Percentiles rank a stretch among this genome's conserved stretches.
Conservation (phyloP, 2,888 invertebrate genomes). For the Nomada fucata region DNA sequence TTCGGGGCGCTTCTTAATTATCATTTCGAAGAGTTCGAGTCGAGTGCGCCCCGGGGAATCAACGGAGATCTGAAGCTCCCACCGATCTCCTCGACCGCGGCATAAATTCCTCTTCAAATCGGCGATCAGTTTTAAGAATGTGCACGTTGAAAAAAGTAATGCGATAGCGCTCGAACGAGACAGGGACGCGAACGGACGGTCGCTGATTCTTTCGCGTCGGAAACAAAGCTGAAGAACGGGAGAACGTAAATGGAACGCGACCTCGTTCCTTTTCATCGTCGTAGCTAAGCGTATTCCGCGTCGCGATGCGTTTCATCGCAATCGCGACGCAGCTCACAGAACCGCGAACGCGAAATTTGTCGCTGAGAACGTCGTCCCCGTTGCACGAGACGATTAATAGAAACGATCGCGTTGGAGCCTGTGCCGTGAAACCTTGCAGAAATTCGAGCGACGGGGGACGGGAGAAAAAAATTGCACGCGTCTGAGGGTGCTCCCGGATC, state of each 20-base stretch:
- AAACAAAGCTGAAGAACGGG: neutral
- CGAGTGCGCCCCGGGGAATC: too few relatives aligned
- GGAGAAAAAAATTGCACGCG: conserved; percentile 51
- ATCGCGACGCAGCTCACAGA: neutral
- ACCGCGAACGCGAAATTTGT: neutral
- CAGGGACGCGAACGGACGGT: neutral
- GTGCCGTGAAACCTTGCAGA: conserved; percentile 3
- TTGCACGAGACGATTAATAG: conserved; percentile 34
- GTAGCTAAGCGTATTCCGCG: neutral
- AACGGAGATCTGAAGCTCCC: neutral
- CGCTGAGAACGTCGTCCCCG: conserved; percentile 10
- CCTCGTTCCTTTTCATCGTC: conserved; percentile 12
- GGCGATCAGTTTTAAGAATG: neutral
- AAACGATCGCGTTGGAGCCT: neutral
- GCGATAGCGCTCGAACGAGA: neutral
- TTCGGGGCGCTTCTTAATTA: conserved; percentile 23
- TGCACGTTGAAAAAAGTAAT: neutral
- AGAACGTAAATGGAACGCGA: conserved; percentile 13
- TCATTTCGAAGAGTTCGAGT: neutral
- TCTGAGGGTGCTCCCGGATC: conserved; percentile 51
- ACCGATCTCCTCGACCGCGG: neutral
- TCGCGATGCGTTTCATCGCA: neutral
- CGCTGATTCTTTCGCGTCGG: conserved; percentile 6
- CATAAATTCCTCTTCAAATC: neutral
- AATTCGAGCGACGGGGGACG: conserved; percentile 21